Evolutionary conservation across 2,888 invertebrate species (phyloP), one percentile per base, ranked within the genome.

Genomic region (Leptinotarsa juncta): DNA sequence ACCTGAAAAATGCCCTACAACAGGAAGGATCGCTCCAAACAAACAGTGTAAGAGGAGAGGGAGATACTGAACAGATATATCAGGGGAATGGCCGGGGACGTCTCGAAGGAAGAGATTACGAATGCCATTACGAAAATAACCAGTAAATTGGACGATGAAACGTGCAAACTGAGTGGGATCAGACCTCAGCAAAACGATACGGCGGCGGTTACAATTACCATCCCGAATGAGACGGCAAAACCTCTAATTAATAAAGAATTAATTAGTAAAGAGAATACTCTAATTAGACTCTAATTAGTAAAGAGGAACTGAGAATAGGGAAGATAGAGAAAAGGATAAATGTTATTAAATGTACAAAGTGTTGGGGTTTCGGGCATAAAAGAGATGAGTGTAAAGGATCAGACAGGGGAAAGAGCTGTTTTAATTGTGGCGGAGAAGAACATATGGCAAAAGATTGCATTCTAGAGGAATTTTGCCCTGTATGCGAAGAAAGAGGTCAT

Each of bases 281-380:
- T n/a, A n/a, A n/a, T n/a, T n/a, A n/a, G n/a, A n/a, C 16, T 3
- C 23, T 67, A 12, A 15, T 67, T 3, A 0, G 1, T n/a, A 14
- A 49, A 15, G 10, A 50, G 4, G 16, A 14, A 16, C 20, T 68
- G 20, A 53, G 18, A 53, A 32, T 53, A 1, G 65, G 74, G 1
- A 53, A n/a, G 15, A 12, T 67, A n/a, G 70, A 70, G 14, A 65
- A 60, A 20, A 26, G 53, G 7, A 42, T 55, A 7, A 57, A 55
- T 2, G 15, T 71, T 0, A 12, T 0, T 7, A 71, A 51, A 69
- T 75, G 75, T 55, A 16, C 5, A 2, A 72, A 18, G 23, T 75
- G 75, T 68, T 72, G 75, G 75, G 3, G 42, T 3, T 72, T 65
- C 14, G 57, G 26, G 16, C 75, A 75, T 32, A 32, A 23, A n/a